phyloP scores from a whole-genome alignment of 2,113 vertebrate genomes.

The Callithrix jacchus region DNA sequence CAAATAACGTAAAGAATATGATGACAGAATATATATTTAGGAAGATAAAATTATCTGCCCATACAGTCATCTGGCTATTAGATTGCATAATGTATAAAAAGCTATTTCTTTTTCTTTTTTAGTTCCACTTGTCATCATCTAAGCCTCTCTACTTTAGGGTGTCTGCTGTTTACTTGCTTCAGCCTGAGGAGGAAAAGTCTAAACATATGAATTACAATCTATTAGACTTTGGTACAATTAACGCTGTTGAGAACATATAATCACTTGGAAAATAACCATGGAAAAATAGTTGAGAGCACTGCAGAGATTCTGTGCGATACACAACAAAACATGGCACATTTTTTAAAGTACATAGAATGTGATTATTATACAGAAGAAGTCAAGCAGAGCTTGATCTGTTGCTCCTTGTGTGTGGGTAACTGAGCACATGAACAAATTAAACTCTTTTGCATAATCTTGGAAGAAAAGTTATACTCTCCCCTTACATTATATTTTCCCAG shows the following conservation, averaged over 20 bases:
- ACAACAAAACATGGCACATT: conserved; percentile 32
- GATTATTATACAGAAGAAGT: conserved; percentile 65
- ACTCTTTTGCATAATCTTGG: conserved; percentile 22
- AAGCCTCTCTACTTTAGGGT: neutral
- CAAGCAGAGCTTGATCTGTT: conserved; percentile 56
- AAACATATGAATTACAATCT: conserved; percentile 77
- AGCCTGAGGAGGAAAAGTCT: conserved; percentile 71
- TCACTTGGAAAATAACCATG: conserved; percentile 78
- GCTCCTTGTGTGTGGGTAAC: conserved; percentile 27
- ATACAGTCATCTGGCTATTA: conserved; percentile 44
- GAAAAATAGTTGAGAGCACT: conserved; percentile 46
- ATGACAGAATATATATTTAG: neutral
- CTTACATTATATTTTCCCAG: conserved; percentile 41
- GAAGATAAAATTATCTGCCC: conserved; percentile 42
- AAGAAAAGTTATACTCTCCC: conserved; percentile 47
- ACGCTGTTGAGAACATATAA: conserved; percentile 75
- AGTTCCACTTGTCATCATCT: conserved; percentile 64
- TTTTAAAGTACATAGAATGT: conserved; percentile 58
- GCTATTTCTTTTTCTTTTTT: conserved; percentile 44
- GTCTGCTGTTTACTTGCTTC: conserved; percentile 60
- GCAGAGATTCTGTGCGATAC: conserved; percentile 53
- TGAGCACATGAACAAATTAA: conserved; percentile 53
- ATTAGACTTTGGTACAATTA: conserved; percentile 62
- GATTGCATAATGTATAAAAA: conserved; percentile 52
- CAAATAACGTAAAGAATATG: neutral